A percentile compares a stretch with the other conserved stretches of the same genome.
Conservation (phyloP, 2,113 vertebrate genomes). For the Carassius gibelio region DNA sequence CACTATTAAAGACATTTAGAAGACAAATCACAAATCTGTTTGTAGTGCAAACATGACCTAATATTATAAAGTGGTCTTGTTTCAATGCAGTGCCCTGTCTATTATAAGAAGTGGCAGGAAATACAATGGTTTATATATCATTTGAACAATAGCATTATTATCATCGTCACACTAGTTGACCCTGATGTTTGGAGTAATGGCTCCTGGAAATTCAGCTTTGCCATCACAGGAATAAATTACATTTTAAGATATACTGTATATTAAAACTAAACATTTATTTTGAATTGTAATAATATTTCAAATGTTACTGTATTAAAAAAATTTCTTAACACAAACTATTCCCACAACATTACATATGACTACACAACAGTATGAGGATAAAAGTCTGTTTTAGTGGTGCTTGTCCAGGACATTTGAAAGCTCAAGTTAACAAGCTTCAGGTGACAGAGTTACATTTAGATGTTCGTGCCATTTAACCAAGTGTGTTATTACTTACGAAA, state of each 20-base stretch:
- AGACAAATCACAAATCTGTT: conserved; percentile 19
- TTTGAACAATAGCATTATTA: neutral
- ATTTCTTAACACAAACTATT: neutral
- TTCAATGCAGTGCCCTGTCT: neutral
- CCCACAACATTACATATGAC: neutral
- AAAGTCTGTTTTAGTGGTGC: neutral
- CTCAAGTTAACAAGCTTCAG: neutral
- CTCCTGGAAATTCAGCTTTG: too few relatives aligned
- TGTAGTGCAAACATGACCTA: conserved; percentile 17
- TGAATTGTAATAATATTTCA: too few relatives aligned
- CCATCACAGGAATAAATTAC: too few relatives aligned
- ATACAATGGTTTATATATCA: neutral
- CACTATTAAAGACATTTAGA: neutral
- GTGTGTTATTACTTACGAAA: neutral
- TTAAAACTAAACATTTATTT: too few relatives aligned
- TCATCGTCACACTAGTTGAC: neutral
- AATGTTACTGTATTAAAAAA: neutral
- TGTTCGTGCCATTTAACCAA: neutral
- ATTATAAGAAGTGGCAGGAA: neutral
- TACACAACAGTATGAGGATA: neutral
- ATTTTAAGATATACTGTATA: too few relatives aligned
- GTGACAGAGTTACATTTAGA: neutral
- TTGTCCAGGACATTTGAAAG: neutral
- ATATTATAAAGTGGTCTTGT: neutral
- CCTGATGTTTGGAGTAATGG: too few relatives aligned